A percentile compares a stretch with the other conserved stretches of the same genome.
Conservation (phyloP, 2,797 vertebrate genomes). For the Bryconaethiops microstoma region DNA sequence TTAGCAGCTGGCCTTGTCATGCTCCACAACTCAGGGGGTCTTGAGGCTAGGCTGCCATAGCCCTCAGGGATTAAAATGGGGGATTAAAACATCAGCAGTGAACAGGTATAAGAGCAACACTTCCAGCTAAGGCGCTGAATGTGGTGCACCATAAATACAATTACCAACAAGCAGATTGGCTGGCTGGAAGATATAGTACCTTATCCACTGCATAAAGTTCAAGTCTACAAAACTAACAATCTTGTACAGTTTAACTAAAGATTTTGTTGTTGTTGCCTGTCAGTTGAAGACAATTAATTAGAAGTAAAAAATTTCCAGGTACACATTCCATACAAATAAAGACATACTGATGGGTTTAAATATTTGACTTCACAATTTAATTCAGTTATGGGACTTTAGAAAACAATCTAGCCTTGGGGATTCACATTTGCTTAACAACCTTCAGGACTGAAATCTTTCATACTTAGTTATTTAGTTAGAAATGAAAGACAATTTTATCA, state of each 20-base stretch:
- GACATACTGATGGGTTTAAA: too few relatives aligned
- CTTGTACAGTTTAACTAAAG: constrained; percentile 10
- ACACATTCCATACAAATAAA: neutral
- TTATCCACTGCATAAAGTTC: constrained; percentile 11
- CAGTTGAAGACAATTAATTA: neutral
- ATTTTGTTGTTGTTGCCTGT: neutral
- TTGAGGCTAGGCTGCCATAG: constrained; percentile 22
- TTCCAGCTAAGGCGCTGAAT: constrained; percentile 31
- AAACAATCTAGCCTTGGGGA: too few relatives aligned
- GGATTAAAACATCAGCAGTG: constrained; percentile 55
- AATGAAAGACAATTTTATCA: too few relatives aligned
- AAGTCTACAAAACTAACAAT: neutral
- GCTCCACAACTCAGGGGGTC: constrained; percentile 42
- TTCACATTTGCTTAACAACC: too few relatives aligned
- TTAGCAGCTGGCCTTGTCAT: constrained; percentile 42
- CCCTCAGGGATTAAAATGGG: constrained; percentile 47
- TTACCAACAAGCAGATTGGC: constrained; percentile 38
- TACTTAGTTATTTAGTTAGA: too few relatives aligned
- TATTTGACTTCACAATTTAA: too few relatives aligned
- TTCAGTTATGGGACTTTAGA: too few relatives aligned
- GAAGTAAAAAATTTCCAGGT: neutral
- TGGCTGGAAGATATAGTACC: constrained; percentile 15
- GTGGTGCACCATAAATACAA: constrained; percentile 26
- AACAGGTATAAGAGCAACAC: constrained; percentile 38
- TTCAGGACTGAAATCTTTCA: too few relatives aligned